These are phyloP conservation scores for Actinostola sp. DNA, from an alignment of 92 coral and sea anemone species.

Conservation along the genomic window DNA sequence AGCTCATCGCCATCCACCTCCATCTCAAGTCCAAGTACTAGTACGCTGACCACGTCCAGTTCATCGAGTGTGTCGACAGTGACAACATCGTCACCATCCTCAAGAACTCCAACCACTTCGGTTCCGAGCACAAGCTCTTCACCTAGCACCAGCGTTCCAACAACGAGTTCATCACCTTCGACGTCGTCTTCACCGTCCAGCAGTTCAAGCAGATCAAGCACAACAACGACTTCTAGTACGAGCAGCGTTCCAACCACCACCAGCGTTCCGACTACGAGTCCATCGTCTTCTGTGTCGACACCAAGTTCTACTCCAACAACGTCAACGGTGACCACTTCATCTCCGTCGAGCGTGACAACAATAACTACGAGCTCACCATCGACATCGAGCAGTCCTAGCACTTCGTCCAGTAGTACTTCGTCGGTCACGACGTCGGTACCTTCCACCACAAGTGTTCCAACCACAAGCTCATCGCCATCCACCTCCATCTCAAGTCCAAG, in stretches of 20 bases:
- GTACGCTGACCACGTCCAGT: constrained; percentile 15
- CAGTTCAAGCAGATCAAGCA: background rate
- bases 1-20: constrained; percentile 13
- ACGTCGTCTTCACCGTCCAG: background rate
- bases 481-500: too few species aligned
- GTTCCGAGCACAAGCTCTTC: constrained; percentile 12
- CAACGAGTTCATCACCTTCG: constrained; percentile 8
- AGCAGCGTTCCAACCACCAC: constrained; percentile 16
- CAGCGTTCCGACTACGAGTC: too few species aligned
- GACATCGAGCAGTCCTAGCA: too few species aligned
- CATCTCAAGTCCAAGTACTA: constrained; percentile 22
- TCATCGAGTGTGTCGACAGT: constrained; percentile 32
- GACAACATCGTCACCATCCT: constrained; percentile 1
- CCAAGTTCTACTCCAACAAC: constrained; percentile 4
- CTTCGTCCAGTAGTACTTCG: too few species aligned
- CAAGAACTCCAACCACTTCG: background rate
- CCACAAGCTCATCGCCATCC: too few species aligned
- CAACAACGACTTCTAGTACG: too few species aligned
- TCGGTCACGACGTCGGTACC: too few species aligned
- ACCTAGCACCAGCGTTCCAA: too few species aligned
- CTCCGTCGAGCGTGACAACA: constrained; percentile 12
- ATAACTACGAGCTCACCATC: too few species aligned
- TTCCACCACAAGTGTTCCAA: too few species aligned
- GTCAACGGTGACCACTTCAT: background rate
- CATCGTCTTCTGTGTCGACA: too few species aligned